phyloP scores from a whole-genome alignment of 2,888 invertebrate genomes.

The Drosophila infuscata region DNA sequence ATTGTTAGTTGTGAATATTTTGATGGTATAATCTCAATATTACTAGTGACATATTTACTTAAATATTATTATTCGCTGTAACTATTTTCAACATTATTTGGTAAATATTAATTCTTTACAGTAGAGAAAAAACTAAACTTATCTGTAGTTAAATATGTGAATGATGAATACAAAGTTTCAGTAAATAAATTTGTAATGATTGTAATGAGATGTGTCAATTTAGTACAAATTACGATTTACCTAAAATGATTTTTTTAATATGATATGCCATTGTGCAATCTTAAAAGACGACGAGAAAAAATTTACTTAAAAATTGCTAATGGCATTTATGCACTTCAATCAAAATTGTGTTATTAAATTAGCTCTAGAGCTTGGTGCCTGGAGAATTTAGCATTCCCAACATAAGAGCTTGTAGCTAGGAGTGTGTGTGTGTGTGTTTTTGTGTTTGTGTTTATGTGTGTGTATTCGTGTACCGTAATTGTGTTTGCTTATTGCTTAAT shows the following conservation, averaged over 20 bases:
- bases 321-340: not conserved
- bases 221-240: not conserved
- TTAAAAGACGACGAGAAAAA: not conserved
- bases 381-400: not conserved
- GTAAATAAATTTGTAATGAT: no score
- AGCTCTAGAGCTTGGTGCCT: not conserved
- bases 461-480: not conserved
- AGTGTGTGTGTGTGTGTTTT: not conserved
- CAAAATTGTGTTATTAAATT: constrained; percentile 1
- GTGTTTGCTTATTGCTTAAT: constrained; percentile 48
- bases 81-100: not conserved
- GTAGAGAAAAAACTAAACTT: not conserved
- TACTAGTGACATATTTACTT: not conserved
- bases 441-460: not conserved
- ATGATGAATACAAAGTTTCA: not conserved
- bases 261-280: no score
- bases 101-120: not conserved
- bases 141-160: not conserved
- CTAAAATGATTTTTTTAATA: not conserved
- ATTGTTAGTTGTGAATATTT: not conserved
- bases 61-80: not conserved
- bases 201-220: not conserved
- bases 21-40: not conserved
- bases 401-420: not conserved
- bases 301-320: not conserved